Evolutionary conservation across 2,113 vertebrate species (phyloP), one percentile per base, ranked within the genome.

Genomic region (Microcebus murinus): DNA sequence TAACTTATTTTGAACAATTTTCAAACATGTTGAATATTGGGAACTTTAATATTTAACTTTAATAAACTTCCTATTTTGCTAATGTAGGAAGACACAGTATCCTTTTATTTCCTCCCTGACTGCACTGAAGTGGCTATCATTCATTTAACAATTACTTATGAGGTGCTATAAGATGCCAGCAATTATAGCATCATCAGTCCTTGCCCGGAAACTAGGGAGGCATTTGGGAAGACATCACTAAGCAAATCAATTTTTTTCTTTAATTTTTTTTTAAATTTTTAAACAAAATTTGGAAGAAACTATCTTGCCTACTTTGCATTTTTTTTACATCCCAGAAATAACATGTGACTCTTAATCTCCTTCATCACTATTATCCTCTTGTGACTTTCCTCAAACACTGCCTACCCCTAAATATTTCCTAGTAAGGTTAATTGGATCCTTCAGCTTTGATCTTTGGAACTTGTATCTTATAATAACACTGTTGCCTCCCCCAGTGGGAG

Each of bases 1-100:
- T 79, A 73, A 63, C 23, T 94, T 70, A 50, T 34, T 94, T 91
- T 93, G 36, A 67, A 55, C 61, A 87, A 87, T 80, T 83, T 84
- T 93, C 45, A 76, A 91, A 70, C 27, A 42, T 52, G 20, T 45
- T 91, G 17, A 36, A 76, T 67, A 92, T 76, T 77, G 36, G 5
- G 1, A 39, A 63, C 34, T 61, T 96, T 21, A 92, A 77, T 27
- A 84, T 45, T 45, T 45, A 45, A 45, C 45, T 45, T 45, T 45
- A 45, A 45, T 45, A 8, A 45, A 45, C 45, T 45, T 45, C 45
- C 45, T 45, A 45, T 18, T 91, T 74, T 52, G 55, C 29, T 76
- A 59, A 76, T 86, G 27, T 67, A 61, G 27, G 39, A 82, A 77
- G n/a, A 27, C 21, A 52, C 8, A 1, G 7, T 34, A 63, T 36